Conservation (phyloP, 2,113 vertebrate genomes). For the Ursus arctos region DNA sequence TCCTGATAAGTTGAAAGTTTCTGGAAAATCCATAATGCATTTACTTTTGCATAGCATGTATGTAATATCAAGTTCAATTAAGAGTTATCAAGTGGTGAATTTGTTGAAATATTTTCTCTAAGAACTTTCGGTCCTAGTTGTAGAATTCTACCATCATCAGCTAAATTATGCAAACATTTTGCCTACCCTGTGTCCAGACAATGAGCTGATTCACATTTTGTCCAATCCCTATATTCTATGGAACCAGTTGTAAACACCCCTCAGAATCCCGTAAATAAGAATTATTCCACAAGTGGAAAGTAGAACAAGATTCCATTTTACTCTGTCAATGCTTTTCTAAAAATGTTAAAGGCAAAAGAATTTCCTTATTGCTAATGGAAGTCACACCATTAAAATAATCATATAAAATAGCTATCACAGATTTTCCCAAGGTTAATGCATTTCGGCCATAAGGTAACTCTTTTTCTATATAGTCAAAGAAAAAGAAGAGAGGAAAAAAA, state of each 20-base stretch:
- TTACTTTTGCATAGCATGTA: neutral
- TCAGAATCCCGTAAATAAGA: neutral
- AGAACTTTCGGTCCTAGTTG: neutral
- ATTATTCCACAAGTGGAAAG: neutral
- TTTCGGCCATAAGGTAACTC: neutral
- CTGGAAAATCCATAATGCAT: neutral
- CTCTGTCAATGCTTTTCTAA: neutral
- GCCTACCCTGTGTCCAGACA: neutral
- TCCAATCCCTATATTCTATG: neutral
- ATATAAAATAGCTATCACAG: neutral
- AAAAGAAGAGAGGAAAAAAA: neutral
- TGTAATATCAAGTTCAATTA: neutral
- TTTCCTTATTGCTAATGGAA: neutral
- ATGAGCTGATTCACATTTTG: neutral
- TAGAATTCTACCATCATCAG: neutral
- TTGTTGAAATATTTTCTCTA: neutral
- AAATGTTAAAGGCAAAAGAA: neutral
- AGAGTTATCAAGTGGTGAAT: neutral
- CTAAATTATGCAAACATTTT: neutral
- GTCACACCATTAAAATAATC: neutral
- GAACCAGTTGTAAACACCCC: neutral
- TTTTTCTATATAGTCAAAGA: neutral
- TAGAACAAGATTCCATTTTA: constrained; percentile 3
- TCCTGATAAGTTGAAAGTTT: neutral
- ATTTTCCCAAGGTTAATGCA: neutral